Evolutionary conservation across 2,797 vertebrate genomes (phyloP).

Genomic region (Cossypha niveicapilla): DNA sequence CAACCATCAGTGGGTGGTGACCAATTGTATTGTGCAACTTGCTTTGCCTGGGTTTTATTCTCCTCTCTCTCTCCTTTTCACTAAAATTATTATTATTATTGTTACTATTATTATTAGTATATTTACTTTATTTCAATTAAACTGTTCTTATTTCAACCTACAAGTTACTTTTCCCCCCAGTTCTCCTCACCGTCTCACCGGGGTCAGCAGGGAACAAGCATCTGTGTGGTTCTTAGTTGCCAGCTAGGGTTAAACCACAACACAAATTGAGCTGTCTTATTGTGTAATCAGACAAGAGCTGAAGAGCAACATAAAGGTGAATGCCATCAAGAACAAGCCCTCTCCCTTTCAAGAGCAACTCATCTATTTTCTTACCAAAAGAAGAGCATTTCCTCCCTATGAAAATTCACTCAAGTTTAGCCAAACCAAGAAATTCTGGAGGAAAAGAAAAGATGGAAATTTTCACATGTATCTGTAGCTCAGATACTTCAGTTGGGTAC

Average conservation of each 20-base stretch:
- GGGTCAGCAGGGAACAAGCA: background rate
- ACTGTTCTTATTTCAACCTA: background rate
- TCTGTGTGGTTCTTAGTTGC: background rate
- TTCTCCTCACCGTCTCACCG: background rate
- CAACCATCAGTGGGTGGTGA: background rate
- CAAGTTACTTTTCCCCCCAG: rapidly evolving
- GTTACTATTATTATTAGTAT: background rate
- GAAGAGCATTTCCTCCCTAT: background rate
- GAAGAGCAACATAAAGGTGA: background rate
- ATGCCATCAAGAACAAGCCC: background rate
- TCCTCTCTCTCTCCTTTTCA: background rate
- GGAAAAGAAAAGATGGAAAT: background rate
- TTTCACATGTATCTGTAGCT: background rate
- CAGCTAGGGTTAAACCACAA: background rate
- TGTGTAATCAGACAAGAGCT: background rate
- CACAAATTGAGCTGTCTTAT: background rate
- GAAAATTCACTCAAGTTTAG: background rate
- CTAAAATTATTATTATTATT: background rate
- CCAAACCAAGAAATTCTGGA: background rate
- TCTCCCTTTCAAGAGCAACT: background rate
- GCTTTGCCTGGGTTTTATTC: background rate
- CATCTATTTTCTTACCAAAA: background rate
- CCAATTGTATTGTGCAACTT: background rate
- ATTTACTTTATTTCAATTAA: background rate
- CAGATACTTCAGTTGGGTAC: background rate